Evolutionary conservation across 2,888 invertebrate species (phyloP).

Genomic region (Achlya flavicornis): DNA sequence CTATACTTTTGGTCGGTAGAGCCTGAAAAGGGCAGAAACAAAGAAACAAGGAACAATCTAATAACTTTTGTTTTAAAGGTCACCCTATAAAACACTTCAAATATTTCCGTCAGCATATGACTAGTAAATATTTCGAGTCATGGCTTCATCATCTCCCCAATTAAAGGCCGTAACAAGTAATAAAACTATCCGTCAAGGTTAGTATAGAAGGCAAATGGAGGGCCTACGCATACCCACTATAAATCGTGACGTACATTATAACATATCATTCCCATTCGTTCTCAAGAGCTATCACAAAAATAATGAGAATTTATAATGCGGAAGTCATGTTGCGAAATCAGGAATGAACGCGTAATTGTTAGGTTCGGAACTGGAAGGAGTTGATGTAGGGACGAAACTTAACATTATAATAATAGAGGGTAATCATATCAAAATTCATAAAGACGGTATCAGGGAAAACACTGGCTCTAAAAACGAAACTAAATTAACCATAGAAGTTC

Average conservation of each 20-base stretch:
- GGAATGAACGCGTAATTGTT: too few species aligned
- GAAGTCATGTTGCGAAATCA: neutral
- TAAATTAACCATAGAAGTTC: too few species aligned
- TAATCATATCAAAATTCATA: too few species aligned
- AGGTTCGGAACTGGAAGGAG: too few species aligned
- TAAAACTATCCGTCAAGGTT: constrained; percentile 4
- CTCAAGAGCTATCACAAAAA: neutral
- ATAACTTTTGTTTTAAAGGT: too few species aligned
- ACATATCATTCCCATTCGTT: neutral
- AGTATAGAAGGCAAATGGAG: neutral
- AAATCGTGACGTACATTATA: neutral
- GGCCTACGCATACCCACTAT: neutral
- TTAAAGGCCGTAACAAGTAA: neutral
- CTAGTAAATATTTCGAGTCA: neutral
- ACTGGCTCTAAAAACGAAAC: too few species aligned
- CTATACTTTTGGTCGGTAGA: too few species aligned
- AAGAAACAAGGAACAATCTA: too few species aligned
- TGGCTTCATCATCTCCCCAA: neutral
- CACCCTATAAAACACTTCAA: neutral
- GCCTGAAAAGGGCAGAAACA: too few species aligned
- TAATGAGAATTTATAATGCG: neutral
- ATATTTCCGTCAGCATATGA: neutral
- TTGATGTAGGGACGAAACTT: too few species aligned
- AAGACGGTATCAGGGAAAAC: too few species aligned
- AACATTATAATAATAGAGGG: too few species aligned